phyloP scores from a whole-genome alignment of 2,113 vertebrate genomes.

The Epinephelus fuscoguttatus region DNA sequence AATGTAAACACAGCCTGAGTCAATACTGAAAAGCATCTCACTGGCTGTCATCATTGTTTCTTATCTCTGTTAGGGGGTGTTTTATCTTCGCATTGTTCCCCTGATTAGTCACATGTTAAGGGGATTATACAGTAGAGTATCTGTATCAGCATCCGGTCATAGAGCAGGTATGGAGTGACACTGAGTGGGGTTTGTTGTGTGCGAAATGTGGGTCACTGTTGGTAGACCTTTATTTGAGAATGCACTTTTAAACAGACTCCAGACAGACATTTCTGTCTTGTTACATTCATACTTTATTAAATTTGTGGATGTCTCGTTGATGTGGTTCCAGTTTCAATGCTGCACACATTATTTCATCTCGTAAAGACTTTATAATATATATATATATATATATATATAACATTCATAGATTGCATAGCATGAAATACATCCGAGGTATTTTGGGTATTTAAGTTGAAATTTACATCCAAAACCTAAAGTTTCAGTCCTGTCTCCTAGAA shows the following conservation, averaged over 20 bases:
- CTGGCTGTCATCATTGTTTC: not conserved
- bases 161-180: conserved; percentile 39
- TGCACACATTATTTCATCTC: not conserved
- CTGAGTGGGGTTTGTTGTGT: conserved; percentile 2
- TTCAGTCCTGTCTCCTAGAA: too few relatives aligned
- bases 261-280: not conserved
- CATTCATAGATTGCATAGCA: not conserved
- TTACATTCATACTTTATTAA: not conserved
- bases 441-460: not conserved
- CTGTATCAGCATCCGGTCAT: conserved; percentile 46
- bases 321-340: not conserved
- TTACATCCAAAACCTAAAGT: not conserved
- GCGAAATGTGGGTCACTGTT: conserved; percentile 27
- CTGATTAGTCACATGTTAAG: conserved; percentile 24
- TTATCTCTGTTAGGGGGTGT: not conserved
- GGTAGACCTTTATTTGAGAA: not conserved
- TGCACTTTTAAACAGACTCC: not conserved
- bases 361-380: not conserved
- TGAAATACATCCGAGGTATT: not conserved
- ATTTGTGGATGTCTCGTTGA: not conserved
- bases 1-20: conserved; percentile 4
- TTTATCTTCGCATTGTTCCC: conserved; percentile 7
- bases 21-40: not conserved
- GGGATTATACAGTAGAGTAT: conserved; percentile 51
- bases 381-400: not conserved